Evolutionary conservation across 2,113 vertebrate species (phyloP).

Genomic region (Rhagologus leucostigma): DNA sequence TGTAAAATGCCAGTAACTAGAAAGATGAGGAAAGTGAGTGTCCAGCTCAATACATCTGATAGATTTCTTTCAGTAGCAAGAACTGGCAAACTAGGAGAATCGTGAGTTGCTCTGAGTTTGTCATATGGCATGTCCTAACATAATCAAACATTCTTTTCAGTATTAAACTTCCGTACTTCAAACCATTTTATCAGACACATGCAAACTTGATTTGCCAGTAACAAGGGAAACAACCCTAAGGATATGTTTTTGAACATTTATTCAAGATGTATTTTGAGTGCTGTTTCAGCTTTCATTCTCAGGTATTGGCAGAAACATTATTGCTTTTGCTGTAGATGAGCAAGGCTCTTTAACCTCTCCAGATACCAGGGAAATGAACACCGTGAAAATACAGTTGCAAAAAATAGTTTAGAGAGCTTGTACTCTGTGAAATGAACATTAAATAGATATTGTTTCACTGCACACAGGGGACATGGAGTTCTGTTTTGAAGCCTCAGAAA

Average conservation of each 20-base stretch:
- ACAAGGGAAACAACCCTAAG: constrained; percentile 67
- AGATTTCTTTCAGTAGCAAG: neutral
- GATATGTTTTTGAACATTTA: constrained; percentile 69
- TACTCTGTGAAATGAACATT: neutral
- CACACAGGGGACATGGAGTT: neutral
- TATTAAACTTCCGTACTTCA: constrained; percentile 67
- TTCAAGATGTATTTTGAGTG: constrained; percentile 68
- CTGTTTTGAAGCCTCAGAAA: neutral
- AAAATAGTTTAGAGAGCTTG: neutral
- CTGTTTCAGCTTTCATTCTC: constrained; percentile 67
- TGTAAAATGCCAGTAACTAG: neutral
- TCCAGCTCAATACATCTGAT: neutral
- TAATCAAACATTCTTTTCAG: constrained; percentile 64
- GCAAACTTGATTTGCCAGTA: constrained; percentile 67
- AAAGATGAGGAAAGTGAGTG: neutral
- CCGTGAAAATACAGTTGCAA: constrained; percentile 14
- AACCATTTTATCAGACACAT: constrained; percentile 63
- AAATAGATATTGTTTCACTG: neutral
- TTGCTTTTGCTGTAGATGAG: constrained; percentile 66
- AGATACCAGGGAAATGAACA: constrained; percentile 16
- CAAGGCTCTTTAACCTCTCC: constrained; percentile 49
- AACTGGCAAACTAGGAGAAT: neutral
- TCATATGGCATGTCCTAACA: constrained; percentile 55
- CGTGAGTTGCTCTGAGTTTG: neutral
- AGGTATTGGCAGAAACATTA: constrained; percentile 60